Conservation (phyloP, 1,140 invertebrate genomes). For the Hydropsyche tenuis region DNA sequence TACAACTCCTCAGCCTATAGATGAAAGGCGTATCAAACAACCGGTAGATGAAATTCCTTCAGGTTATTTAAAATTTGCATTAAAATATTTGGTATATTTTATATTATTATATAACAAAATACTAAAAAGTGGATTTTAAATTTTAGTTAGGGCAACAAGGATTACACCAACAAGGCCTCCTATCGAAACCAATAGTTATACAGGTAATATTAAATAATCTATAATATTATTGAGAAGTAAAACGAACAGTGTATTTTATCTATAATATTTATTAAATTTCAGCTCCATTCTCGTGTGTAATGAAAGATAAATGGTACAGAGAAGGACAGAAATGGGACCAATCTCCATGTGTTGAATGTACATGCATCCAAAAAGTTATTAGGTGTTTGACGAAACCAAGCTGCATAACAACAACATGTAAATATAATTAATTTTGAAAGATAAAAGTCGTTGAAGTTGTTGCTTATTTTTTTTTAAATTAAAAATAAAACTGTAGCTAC, state of each 20-base stretch:
- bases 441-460: not conserved
- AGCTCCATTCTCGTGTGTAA: conserved; percentile 56
- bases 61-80: conserved; percentile 37
- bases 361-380: conserved; percentile 65
- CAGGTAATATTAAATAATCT: conserved; percentile 1
- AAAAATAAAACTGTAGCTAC: conserved; percentile 28
- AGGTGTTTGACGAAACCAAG: conserved; percentile 61
- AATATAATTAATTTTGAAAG: not conserved
- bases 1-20: conserved; percentile 52
- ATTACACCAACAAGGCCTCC: not conserved
- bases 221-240: not conserved
- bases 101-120: not conserved
- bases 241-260: not conserved
- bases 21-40: conserved; percentile 53
- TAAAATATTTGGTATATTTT: no score
- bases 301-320: conserved; percentile 64
- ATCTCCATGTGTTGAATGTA: conserved; percentile 64
- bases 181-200: not conserved
- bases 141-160: conserved; percentile 8
- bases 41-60: conserved; percentile 52
- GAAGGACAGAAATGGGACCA: conserved; percentile 61
- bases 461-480: conserved; percentile 44
- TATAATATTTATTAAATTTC: conserved; percentile 35
- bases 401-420: conserved; percentile 49
- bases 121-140: not conserved